Evolutionary conservation across 2,888 invertebrate species (phyloP), one percentile per base, ranked within the genome.

Genomic region (Eutolmus rufibarbis): DNA sequence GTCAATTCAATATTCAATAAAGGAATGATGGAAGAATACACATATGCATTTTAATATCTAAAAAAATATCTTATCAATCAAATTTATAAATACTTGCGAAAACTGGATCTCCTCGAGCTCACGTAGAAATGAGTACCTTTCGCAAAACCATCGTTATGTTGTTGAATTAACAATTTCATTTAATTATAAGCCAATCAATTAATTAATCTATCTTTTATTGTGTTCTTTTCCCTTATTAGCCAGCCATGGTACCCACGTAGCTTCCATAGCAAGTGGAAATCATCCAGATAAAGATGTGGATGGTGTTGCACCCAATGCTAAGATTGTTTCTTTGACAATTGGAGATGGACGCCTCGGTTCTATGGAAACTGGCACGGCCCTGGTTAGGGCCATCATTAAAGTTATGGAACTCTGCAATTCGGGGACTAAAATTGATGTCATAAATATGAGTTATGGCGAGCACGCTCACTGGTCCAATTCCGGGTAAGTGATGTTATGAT

Each of bases 361-460:
- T 2, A 99, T 99, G 99, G 99, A 99, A 94, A 99, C 99, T 0
- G 99, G 99, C 19, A 96, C 98, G 0, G 97, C 98, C 0, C 92
- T 99, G 5, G 96, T 98, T 1, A 94, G 99, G 89, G 98, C 98
- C 9, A 98, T 98, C 94, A 96, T 97, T 90, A 95, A 96, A 92
- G 94, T 97, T 56, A 97, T 97, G 96, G 95, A 96, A 90, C 91
- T 96, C 23, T 94, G 94, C 77, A 94, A 94, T 89, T 92, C 91
- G 1, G 92, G 92, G 0, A 93, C 93, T 90, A 94, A 94, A 90
- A 94, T 97, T 84, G 97, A 99, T 91, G 96, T 99, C 0, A 97
- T 99, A 89, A 99, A 99, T 92, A 99, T 98, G 97, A 99, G 98
- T 91, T 99, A 99, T 90, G 99, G 99, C 0, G 99, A 99, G 93